These are phyloP conservation scores for Drosophila colorata DNA, from an alignment of 2,888 invertebrate species.

Conservation along the genomic window DNA sequence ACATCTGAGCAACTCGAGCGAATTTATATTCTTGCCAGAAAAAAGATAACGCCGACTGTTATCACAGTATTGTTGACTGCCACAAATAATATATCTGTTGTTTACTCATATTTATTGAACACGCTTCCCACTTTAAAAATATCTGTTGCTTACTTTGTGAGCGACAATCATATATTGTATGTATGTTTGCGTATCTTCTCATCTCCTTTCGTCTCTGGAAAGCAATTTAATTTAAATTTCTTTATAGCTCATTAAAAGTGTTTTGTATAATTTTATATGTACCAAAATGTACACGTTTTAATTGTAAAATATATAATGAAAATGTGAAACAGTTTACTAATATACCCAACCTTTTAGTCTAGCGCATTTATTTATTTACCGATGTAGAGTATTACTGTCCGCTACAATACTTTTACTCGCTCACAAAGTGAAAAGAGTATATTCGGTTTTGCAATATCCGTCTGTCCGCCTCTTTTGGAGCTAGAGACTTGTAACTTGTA, in stretches of 20 bases:
- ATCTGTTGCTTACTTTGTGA: not conserved
- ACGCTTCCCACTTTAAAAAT: not conserved
- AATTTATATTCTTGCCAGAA: constrained; percentile 26
- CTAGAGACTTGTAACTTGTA: too few species aligned
- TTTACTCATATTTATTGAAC: constrained; percentile 4
- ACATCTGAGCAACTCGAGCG: not conserved
- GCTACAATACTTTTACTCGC: too few species aligned
- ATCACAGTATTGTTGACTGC: constrained; percentile 11
- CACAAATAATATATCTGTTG: not conserved
- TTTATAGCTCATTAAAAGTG: too few species aligned
- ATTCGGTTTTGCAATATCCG: too few species aligned
- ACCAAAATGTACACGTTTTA: not conserved
- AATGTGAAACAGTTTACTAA: not conserved
- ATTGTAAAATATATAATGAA: not conserved
- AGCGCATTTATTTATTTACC: not conserved
- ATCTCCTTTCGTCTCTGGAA: not conserved
- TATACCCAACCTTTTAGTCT: not conserved
- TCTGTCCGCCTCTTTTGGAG: too few species aligned
- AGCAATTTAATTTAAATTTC: too few species aligned
- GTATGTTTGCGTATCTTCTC: not conserved
- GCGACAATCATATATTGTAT: not conserved
- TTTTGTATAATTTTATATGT: not conserved
- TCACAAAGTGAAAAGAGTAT: too few species aligned
- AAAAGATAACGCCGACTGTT: constrained; percentile 13
- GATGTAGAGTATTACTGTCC: not conserved